Evolutionary conservation across 2,888 invertebrate genomes (phyloP), one percentile per base, ranked within the genome.

Genomic region (Volucella zonaria): DNA sequence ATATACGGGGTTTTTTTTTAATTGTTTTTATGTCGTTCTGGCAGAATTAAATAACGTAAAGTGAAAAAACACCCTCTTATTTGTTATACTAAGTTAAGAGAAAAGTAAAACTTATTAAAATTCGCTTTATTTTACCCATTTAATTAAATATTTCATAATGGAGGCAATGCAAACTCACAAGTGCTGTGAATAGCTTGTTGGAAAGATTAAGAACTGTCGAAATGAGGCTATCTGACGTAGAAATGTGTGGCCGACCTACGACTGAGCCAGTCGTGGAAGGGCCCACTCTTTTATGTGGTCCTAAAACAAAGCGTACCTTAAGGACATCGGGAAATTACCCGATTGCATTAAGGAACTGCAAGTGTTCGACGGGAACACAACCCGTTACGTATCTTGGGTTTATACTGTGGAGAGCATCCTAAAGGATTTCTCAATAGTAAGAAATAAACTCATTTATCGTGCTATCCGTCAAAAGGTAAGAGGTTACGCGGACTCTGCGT

Each of bases 271-370:
- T 4, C 4, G 14, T 1, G 8, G 67, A 2, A 15, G 23, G 4
- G 23, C 0, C 2, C 23, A 23, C 4, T 4, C 23, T 3, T 23
- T 23, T 23, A 3, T 23, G n/a, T 45, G n/a, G 11, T n/a, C 45
- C 49, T 2, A 14, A 10, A 12, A 23, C 38, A 49, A 49, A n/a
- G 15, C 12, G 1, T 40, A 47, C 11, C 31, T 64, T 2, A n/a
- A 23, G 47, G 14, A 67, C 47, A 11, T 51, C 2, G 52, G 52
- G 11, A 23, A 40, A 23, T 49, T 67, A 14, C 67, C 67, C n/a
- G n/a, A n/a, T n/a, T 52, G 67, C 31, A 52, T 67, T 10, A 67
- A 52, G 52, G 38, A 67, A 23, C 14, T 67, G 8, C 31, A 67
- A 11, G 8, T 3, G 2, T 51, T 47, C 8, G 51, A 51, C 3